Percentiles rank a stretch among this genome's conserved stretches.
phyloP scores from a whole-genome alignment of 2,113 vertebrate genomes.

The Onychostruthus taczanowskii region DNA sequence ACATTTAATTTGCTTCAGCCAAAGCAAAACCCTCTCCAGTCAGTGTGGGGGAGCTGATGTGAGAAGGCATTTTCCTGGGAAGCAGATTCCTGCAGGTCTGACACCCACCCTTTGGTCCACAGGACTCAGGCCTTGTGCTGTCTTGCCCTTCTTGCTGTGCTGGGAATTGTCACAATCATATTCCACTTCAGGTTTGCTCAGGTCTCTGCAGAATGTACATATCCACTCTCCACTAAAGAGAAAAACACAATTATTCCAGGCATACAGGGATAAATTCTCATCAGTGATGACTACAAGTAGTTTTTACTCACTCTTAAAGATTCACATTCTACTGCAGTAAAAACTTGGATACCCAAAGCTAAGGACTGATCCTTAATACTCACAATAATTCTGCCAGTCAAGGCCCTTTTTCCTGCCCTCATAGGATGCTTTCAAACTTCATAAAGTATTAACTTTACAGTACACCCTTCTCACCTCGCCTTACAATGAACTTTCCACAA shows the following conservation, averaged over 20 bases:
- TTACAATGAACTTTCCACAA: not conserved
- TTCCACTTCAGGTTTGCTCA: slow-evolving; percentile 90
- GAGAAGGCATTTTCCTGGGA: not conserved
- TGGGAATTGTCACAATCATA: slow-evolving; percentile 91
- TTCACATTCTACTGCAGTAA: not conserved
- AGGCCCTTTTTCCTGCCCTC: not conserved
- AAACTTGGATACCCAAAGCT: not conserved
- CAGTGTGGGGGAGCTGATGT: not conserved
- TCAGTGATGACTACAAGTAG: not conserved
- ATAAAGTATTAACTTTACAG: not conserved
- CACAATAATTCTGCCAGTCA: not conserved
- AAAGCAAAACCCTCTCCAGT: not conserved
- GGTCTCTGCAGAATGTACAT: slow-evolving; percentile 95
- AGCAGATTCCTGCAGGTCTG: not conserved
- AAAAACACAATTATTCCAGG: slow-evolving; percentile 39
- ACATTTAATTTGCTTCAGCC: not conserved
- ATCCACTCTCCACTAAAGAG: slow-evolving; percentile 91
- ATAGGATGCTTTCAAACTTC: not conserved
- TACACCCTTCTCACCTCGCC: not conserved
- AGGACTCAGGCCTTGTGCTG: slow-evolving; percentile 81
- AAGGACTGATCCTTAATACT: not conserved
- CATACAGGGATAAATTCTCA: not conserved
- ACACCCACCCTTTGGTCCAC: slow-evolving; percentile 91
- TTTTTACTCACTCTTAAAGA: not conserved
- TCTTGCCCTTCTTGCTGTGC: slow-evolving; percentile 85